Evolutionary conservation across 1,140 invertebrate genomes (phyloP).

Genomic region (Plodia interpunctella): DNA sequence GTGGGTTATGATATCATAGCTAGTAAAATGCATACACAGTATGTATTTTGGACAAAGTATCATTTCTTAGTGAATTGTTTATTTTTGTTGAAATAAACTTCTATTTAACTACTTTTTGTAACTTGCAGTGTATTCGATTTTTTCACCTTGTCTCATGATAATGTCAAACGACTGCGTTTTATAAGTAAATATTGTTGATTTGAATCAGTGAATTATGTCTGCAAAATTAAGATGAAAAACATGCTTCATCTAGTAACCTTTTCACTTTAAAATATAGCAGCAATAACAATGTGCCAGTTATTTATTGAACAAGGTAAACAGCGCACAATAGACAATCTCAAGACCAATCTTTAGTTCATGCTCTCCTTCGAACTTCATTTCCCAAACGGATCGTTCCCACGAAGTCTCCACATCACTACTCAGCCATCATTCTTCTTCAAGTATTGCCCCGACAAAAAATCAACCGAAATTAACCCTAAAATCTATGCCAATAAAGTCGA

Average conservation of each 20-base stretch:
- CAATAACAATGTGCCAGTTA: conserved; percentile 5
- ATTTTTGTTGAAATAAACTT: too few relatives aligned
- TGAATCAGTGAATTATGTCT: background rate
- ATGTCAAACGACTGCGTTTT: too few relatives aligned
- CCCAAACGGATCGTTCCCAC: conserved; percentile 64
- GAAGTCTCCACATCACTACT: conserved; percentile 56
- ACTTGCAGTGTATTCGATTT: too few relatives aligned
- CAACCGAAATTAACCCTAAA: conserved; percentile 19
- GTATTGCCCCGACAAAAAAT: conserved; percentile 26
- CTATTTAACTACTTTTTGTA: too few relatives aligned
- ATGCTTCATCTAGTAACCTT: background rate
- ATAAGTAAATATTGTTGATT: background rate
- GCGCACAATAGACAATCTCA: conserved; percentile 35
- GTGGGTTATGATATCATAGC: too few relatives aligned
- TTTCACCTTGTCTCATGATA: too few relatives aligned
- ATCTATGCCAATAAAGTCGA: conserved; percentile 27
- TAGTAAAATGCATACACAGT: too few relatives aligned
- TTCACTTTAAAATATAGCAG: conserved; percentile 3
- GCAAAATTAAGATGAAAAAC: background rate
- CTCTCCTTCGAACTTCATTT: conserved; percentile 40
- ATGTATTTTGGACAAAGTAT: too few relatives aligned
- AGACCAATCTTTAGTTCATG: conserved; percentile 45
- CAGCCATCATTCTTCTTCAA: conserved; percentile 36
- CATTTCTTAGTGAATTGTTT: too few relatives aligned
- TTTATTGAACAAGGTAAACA: conserved; percentile 24